phyloP scores from a whole-genome alignment of 2,797 vertebrate genomes.

The Neopelma chrysocephalum region DNA sequence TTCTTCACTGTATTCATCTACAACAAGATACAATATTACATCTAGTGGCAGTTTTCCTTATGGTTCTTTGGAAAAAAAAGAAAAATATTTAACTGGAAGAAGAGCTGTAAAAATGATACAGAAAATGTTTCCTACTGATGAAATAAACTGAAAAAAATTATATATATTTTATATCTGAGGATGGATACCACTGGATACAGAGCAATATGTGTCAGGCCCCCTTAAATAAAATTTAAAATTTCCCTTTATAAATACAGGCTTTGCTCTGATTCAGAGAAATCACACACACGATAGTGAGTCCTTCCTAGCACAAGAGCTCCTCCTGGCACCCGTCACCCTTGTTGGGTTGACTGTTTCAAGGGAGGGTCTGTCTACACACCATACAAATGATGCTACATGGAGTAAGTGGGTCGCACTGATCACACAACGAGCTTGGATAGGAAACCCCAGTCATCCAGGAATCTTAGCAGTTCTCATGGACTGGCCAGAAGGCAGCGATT shows the following conservation, averaged over 20 bases:
- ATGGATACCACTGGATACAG: background rate
- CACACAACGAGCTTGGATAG: background rate
- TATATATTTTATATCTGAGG: background rate
- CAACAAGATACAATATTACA: background rate
- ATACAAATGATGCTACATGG: background rate
- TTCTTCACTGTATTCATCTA: background rate
- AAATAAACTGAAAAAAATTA: background rate
- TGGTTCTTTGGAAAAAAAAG: background rate
- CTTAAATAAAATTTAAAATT: background rate
- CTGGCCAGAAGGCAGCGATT: background rate
- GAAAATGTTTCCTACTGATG: background rate
- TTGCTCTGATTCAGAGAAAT: background rate
- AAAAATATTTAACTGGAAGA: background rate
- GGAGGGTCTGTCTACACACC: background rate
- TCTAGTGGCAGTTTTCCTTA: background rate
- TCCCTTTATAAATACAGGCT: background rate
- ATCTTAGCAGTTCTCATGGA: background rate
- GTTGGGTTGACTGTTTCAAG: background rate
- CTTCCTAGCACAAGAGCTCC: background rate
- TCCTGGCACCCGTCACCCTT: background rate
- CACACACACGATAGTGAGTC: background rate
- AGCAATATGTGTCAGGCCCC: background rate
- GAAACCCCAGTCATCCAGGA: background rate
- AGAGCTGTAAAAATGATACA: background rate
- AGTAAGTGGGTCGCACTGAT: background rate